Evolutionary conservation across 2,888 invertebrate genomes (phyloP), one percentile per base, ranked within the genome.

Genomic region (Physocephala rufipes): DNA sequence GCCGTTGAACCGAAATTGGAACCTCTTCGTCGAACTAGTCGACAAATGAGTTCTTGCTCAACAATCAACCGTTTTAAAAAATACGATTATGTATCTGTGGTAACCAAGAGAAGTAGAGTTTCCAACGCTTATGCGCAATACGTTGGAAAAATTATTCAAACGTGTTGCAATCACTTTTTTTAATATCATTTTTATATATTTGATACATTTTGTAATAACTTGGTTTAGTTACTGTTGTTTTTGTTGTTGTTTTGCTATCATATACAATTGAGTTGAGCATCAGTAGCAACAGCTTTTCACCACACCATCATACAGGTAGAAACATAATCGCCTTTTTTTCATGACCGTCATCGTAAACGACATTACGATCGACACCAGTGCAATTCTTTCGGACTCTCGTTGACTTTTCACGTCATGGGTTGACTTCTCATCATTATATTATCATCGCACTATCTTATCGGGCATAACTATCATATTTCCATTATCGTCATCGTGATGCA

Each of bases 81-180:
- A 4, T 30, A 36, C 47, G 19, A 26, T n/a, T 51, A 30, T 28
- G 21, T 30, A 28, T 28, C 15, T 16, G 24, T 15, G 26, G 21
- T 19, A 21, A 26, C 5, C 36, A 2, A 58, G 21, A 13, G 26
- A 58, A 12, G n/a, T 2, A 55, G 3, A 15, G 2, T 15, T 28
- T 5, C 21, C 43, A 43, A 63, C 3, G 1, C 13, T 47, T 45
- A 15, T 15, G 47, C 36, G 36, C 9, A 36, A 36, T 36, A 36
- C 36, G 36, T 36, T 16, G 58, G 9, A 51, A 24, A 76, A 77
- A 76, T 77, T 77, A 74, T 73, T 58, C 72, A 73, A 76, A 77
- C 77, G 77, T 77, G 77, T 72, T 70, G 75, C 75, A 76, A 77
- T 77, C 74, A 76, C 74, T 74, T 72, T 73, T 53, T 61, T 51